Conservation (phyloP, 2,888 invertebrate genomes). For the Vesta saturnalis region DNA sequence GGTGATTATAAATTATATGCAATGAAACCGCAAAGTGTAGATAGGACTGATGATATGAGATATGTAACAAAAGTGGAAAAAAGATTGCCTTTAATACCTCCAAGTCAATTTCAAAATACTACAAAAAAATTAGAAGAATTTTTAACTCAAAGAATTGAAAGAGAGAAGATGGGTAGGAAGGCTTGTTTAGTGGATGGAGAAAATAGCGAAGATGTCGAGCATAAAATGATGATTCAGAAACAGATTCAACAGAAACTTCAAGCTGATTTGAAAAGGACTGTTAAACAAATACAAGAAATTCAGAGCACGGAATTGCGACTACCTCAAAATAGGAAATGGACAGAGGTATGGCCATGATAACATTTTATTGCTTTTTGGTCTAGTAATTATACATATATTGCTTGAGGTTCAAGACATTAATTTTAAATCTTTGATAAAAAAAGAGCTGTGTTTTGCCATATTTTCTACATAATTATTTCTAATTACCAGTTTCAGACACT, state of each 20-base stretch:
- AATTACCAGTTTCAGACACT: too few relatives aligned
- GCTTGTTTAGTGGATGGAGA: slow-evolving; percentile 54
- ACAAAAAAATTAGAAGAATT: slow-evolving; percentile 63
- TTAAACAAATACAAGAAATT: slow-evolving; percentile 63
- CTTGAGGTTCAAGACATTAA: too few relatives aligned
- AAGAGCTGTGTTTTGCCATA: too few relatives aligned
- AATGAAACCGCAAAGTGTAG: slow-evolving; percentile 17
- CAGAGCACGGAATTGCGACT: slow-evolving; percentile 61
- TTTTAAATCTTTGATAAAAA: too few relatives aligned
- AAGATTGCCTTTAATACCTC: slow-evolving; percentile 49
- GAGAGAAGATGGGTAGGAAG: slow-evolving; percentile 54
- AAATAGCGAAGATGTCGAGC: slow-evolving; percentile 56
- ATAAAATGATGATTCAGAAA: slow-evolving; percentile 60
- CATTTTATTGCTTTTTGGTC: too few relatives aligned
- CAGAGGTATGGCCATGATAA: slow-evolving; percentile 52
- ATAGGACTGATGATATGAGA: slow-evolving; percentile 34
- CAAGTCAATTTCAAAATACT: slow-evolving; percentile 61
- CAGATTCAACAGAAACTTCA: slow-evolving; percentile 63
- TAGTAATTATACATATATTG: too few relatives aligned
- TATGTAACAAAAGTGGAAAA: not conserved
- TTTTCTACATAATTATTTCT: too few relatives aligned
- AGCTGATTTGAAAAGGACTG: slow-evolving; percentile 63
- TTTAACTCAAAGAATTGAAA: slow-evolving; percentile 59
- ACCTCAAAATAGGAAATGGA: slow-evolving; percentile 62
- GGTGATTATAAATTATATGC: slow-evolving; percentile 50